phyloP scores from a whole-genome alignment of 2,113 vertebrate species.

The Hemiscyllium ocellatum region DNA sequence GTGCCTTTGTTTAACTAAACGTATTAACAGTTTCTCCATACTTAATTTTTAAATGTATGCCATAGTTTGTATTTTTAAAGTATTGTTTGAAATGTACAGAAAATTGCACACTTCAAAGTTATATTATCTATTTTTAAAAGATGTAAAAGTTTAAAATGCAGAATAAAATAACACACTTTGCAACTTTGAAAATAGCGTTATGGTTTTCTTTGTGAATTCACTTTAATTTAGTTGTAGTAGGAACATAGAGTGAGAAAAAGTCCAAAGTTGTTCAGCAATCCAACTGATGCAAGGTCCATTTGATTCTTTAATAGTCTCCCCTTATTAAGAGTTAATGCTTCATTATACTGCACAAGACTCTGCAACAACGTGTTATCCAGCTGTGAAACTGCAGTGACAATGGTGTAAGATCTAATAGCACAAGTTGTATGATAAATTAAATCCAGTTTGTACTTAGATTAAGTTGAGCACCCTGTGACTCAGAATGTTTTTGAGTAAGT shows the following conservation, averaged over 20 bases:
- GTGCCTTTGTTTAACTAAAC: conserved; percentile 5
- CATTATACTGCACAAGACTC: neutral
- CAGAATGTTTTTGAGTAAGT: neutral
- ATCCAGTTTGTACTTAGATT: neutral
- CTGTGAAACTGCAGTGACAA: neutral
- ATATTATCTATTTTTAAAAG: conserved; percentile 34
- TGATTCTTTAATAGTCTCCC: neutral
- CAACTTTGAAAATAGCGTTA: neutral
- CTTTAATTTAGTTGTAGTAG: neutral
- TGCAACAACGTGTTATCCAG: neutral
- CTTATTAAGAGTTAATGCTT: neutral
- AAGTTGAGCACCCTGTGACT: neutral
- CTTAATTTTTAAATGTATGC: conserved; percentile 1
- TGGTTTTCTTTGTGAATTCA: neutral
- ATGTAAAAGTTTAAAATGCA: conserved; percentile 31
- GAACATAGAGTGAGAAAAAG: too few species aligned
- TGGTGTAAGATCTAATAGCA: neutral
- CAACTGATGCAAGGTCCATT: neutral
- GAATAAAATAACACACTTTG: conserved; percentile 21
- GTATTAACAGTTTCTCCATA: neutral
- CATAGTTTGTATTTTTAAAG: conserved; percentile 23
- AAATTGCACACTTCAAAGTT: neutral
- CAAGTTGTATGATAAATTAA: neutral
- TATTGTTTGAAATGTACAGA: conserved; percentile 19
- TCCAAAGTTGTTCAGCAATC: neutral